Percentiles rank a stretch among this genome's conserved stretches.
These are phyloP conservation scores for Spilarctia lutea DNA, from an alignment of 2,888 invertebrate species.

Conservation along the genomic window DNA sequence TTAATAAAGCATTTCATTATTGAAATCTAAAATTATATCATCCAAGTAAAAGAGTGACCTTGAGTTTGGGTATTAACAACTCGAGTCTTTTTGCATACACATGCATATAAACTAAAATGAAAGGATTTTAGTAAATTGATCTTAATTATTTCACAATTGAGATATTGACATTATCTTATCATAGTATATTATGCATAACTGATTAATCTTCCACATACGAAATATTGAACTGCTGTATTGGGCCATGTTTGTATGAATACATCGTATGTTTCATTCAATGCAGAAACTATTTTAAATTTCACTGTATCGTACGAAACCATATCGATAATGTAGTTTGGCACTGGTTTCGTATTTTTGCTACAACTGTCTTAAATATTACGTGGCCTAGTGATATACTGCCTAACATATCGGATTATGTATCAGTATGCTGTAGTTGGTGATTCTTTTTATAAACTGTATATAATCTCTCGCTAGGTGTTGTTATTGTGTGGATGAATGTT, in stretches of 20 bases:
- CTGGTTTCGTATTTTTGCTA: slow-evolving; percentile 44
- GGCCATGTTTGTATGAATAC: neutral
- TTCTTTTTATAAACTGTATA: slow-evolving; percentile 70
- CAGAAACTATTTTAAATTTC: neutral
- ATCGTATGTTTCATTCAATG: slow-evolving; percentile 1
- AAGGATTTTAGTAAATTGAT: neutral
- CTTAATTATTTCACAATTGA: neutral
- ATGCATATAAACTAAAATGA: too few relatives aligned
- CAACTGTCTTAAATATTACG: slow-evolving; percentile 57
- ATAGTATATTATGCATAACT: neutral
- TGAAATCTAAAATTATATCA: neutral
- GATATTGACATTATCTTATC: neutral
- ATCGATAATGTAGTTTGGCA: neutral
- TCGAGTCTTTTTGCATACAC: neutral
- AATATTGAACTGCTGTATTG: neutral
- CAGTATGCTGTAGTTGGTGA: slow-evolving; percentile 74
- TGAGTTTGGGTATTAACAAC: neutral
- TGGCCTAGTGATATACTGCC: slow-evolving; percentile 80
- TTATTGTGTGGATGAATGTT: slow-evolving; percentile 72
- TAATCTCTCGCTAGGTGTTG: slow-evolving; percentile 73
- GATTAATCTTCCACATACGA: neutral
- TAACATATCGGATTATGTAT: slow-evolving; percentile 81
- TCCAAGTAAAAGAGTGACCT: neutral
- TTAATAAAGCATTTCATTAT: neutral
- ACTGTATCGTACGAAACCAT: neutral